Percentiles rank a stretch among this genome's conserved stretches.
phyloP scores from a whole-genome alignment of 1,140 invertebrate species.

The Lepidurus apus region DNA sequence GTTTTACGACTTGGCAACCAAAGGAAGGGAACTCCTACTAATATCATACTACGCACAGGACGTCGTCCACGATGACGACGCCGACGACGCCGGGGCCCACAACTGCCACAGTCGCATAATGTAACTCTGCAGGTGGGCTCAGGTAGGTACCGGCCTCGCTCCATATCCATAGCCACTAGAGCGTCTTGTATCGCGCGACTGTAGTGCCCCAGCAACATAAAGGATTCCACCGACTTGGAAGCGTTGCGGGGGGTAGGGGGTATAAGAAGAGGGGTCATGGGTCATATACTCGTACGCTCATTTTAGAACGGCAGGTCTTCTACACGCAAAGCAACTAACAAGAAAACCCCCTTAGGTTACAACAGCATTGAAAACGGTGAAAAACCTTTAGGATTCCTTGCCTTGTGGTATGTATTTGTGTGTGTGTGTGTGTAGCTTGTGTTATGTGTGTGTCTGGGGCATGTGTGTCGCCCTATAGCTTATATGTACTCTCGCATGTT shows the following conservation, averaged over 20 bases:
- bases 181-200: too few relatives aligned
- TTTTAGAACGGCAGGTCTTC: too few relatives aligned
- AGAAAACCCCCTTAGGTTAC: neutral
- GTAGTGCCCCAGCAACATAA: too few relatives aligned
- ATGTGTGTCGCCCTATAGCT: conserved; percentile 5
- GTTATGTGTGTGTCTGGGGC: neutral
- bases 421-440: neutral
- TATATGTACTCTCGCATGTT: neutral
- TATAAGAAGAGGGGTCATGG: too few relatives aligned
- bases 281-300: too few relatives aligned
- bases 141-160: neutral
- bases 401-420: too few relatives aligned
- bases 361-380: too few relatives aligned
- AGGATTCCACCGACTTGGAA: too few relatives aligned
- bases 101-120: neutral
- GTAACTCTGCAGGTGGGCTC: conserved; percentile 12
- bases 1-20: conserved; percentile 10
- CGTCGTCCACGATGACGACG: neutral
- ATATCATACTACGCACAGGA: conserved; percentile 3
- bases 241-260: too few relatives aligned
- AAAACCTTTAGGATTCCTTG: too few relatives aligned
- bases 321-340: neutral
- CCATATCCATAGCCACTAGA: neutral
- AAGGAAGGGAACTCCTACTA: neutral
- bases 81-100: neutral